Evolutionary conservation across 2,888 invertebrate species (phyloP), one percentile per base, ranked within the genome.

Genomic region (Aspidiotus rigidus): DNA sequence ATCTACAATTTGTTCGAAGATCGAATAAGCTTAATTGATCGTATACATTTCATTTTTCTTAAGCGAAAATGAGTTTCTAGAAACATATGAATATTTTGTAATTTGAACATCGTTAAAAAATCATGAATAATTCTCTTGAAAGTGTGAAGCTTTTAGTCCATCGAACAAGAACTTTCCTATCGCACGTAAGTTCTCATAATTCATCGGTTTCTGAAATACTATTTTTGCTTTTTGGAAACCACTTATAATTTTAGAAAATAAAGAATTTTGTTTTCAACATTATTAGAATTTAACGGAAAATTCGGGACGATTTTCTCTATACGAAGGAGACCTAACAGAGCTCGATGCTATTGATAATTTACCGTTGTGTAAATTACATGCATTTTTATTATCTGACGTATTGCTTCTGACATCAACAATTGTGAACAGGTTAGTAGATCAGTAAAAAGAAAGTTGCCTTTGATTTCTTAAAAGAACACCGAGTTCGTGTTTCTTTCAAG

Each of bases 341-440:
- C 81, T 97, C 72, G 93, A 96, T 77, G 84, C 89, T 0, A 85
- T 92, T 73, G 91, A 92, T 77, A 91, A 91, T 75, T 86, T 87
- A 13, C 89, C 91, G 13, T 80, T 94, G 69, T 92, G 92, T 77
- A 85, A 90, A 75, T 88, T 95, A 75, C 93, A 93, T 77, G 91
- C 90, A 44, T 96, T 95, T 79, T 83, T 98, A 69, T 89, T 97
- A 75, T 93, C 89, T 78, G 97, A 97, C 79, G 88, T 91, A 72
- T 83, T 66, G 90, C 96, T 85, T 83, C 96, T 71, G 90, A 94
- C 40, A 88, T 88, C 64, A 87, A 88, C 64, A 57, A 67, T 69
- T 16, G 60, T 64, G 11, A 70, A 71, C 64, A 71, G 72, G 72
- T 71, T 44, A 57, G 39, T 67, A 28, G 28, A 11, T 56, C 57